Evolutionary conservation across 2,113 vertebrate species (phyloP), one percentile per base, ranked within the genome.

Genomic region (Pheucticus melanocephalus): DNA sequence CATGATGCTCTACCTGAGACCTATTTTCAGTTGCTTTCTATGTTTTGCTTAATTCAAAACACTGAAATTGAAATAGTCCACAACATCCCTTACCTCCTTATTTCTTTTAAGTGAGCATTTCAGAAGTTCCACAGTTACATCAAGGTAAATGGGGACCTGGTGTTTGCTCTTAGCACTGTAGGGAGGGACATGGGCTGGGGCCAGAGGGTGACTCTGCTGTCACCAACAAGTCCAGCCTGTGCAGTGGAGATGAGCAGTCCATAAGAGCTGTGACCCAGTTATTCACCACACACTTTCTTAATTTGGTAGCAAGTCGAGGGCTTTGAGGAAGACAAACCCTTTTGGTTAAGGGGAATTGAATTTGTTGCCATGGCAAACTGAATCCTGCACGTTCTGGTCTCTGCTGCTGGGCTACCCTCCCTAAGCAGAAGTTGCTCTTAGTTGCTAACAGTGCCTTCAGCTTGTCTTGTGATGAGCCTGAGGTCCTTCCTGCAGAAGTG

Each of bases 171-270:
- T n/a, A 17, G 66, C 24, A 4, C 37, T 37, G 6, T 3, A 39
- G 50, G 25, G 50, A 82, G n/a, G 42, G 63, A 42, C 0, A 0
- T 0, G 40, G 78, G 28, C 45, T 75, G 2, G 2, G 25, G 25
- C 28, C 4, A 3, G 51, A 39, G n/a, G 35, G 9, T 45, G 60
- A 30, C 40, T 82, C 30, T 87, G 85, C 53, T 85, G 51, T 53
- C 40, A 71, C 50, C 68, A 48, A 11, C 21, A 30, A 80, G 60
- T 45, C 83, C 45, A 84, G 69, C 1, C 1, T 57, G 45, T 72
- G 56, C 24, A 35, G 50, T 35, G 56, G 39, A 50, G 61, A 60
- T 56, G 24, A 56, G 39, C 64, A 13, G 24, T 31, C 50, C 15
- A 0, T 11, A 11, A 54, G 56, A 75, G 72, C 24, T 42, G 63